phyloP scores from a whole-genome alignment of 1,140 invertebrate genomes.

The Sarcophaga bullata region DNA sequence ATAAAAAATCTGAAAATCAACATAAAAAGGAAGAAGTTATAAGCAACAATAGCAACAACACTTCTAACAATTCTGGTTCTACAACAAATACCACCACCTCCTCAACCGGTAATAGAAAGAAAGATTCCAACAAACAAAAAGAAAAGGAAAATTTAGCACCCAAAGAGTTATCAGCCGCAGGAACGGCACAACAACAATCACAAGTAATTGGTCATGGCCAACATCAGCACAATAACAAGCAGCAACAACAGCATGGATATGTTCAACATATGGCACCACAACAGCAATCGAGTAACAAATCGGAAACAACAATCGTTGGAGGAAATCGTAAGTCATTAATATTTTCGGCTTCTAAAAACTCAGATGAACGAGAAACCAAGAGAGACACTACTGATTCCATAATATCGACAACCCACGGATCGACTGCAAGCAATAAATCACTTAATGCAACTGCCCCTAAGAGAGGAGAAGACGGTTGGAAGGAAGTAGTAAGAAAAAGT shows the following conservation, averaged over 20 bases:
- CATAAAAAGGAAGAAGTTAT: background rate
- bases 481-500: slow-evolving; percentile 92
- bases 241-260: background rate
- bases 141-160: slow-evolving; percentile 65
- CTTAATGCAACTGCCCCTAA: slow-evolving; percentile 45
- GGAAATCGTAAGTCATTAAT: slow-evolving; percentile 45
- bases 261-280: background rate
- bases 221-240: slow-evolving; percentile 43
- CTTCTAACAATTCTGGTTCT: background rate
- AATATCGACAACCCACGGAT: background rate
- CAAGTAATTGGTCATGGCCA: slow-evolving; percentile 43
- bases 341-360: slow-evolving; percentile 39
- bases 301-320: background rate
- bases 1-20: background rate
- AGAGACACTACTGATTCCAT: slow-evolving; percentile 17
- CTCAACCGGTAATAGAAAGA: slow-evolving; percentile 38
- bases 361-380: slow-evolving; percentile 5
- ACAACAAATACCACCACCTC: slow-evolving; percentile 22
- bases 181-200: slow-evolving; percentile 46
- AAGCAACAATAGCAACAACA: background rate
- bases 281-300: background rate
- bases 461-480: slow-evolving; percentile 92
- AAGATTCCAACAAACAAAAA: slow-evolving; percentile 53
- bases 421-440: slow-evolving; percentile 21
- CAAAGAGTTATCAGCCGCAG: slow-evolving; percentile 53